phyloP scores from a whole-genome alignment of 2,888 invertebrate genomes.

The Pterobdella sp. region DNA sequence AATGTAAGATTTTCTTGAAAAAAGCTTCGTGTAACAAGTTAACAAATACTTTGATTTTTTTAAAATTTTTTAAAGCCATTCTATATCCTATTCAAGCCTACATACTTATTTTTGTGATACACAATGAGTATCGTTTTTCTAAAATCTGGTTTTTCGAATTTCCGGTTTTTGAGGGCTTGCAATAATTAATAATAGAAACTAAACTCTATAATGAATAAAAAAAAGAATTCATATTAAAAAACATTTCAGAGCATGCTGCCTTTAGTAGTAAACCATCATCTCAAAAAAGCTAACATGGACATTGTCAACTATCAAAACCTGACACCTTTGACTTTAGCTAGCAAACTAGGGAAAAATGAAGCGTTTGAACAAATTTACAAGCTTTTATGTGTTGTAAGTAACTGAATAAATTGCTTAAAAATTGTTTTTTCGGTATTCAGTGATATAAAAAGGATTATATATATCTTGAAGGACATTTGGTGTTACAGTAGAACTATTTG shows the following conservation, averaged over 20 bases:
- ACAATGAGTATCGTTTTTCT: background rate
- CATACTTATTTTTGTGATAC: background rate
- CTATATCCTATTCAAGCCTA: no score
- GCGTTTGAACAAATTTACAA: conserved; percentile 98
- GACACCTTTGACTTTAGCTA: conserved; percentile 89
- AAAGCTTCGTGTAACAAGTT: no score
- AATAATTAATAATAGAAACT: background rate
- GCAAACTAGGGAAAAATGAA: conserved; percentile 87
- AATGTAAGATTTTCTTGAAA: no score
- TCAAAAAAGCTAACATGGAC: conserved; percentile 81
- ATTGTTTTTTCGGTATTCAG: background rate
- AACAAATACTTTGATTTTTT: no score
- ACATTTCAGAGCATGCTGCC: conserved; percentile 84
- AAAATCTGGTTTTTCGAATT: background rate
- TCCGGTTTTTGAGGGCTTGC: background rate
- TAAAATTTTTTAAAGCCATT: no score
- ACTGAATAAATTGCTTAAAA: background rate
- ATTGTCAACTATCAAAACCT: conserved; percentile 79
- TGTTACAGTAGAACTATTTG: conserved; percentile 96
- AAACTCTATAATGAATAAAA: background rate
- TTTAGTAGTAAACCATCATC: conserved; percentile 88
- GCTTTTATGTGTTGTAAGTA: conserved; percentile 54
- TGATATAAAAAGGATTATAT: background rate
- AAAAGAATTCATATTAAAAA: background rate
- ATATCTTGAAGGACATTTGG: conserved; percentile 74